Evolutionary conservation across 2,797 vertebrate genomes (phyloP), one percentile per base, ranked within the genome.

Genomic region (Pogoniulus pusillus): DNA sequence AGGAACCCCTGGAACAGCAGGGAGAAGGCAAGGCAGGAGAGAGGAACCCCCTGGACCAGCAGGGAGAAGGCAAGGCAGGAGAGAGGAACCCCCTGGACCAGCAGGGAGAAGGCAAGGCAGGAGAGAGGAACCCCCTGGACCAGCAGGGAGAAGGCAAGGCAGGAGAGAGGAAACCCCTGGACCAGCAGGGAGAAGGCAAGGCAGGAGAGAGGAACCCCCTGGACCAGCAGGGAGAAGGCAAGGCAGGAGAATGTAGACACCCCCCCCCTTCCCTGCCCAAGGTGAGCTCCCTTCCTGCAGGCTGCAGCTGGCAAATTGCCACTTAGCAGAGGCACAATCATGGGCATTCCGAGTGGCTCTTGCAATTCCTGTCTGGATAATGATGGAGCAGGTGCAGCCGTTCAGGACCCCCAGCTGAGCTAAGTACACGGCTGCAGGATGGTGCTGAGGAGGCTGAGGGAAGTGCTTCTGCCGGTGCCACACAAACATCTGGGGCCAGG

Each of bases 331-430:
- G 30, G 63, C 35, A 85, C 69, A 93, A 96, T 95, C 75, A 95
- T 0, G 32, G 90, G 41, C 51, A 89, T 91, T 95, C 85, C 54
- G n/a, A 80, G 47, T 4, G 41, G 60, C 66, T 94, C 87, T 76
- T 6, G 18, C 76, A 45, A 57, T 75, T 85, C 85, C 87, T 27
- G 9, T 54, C 13, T 71, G 54, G 92, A 91, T 96, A 96, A 97
- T 65, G 70, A 94, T 7, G 29, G 58, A 93, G 85, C 1, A 1
- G 70, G 41, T 10, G 4, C 4, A 1, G 12, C 41, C 30, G 81
- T 74, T 65, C 47, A 30, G 55, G 82, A 43, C 2, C 0, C 73
- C 94, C 95, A 55, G 86, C 94, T 76, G 93, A 81, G 94, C 75
- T 96, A 95, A 96, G 65, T 70, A 60, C 65, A 47, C 0, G 1